Base-by-base conservation (phyloP, 1,140 invertebrate species). In the Venturia canescens region DNA sequence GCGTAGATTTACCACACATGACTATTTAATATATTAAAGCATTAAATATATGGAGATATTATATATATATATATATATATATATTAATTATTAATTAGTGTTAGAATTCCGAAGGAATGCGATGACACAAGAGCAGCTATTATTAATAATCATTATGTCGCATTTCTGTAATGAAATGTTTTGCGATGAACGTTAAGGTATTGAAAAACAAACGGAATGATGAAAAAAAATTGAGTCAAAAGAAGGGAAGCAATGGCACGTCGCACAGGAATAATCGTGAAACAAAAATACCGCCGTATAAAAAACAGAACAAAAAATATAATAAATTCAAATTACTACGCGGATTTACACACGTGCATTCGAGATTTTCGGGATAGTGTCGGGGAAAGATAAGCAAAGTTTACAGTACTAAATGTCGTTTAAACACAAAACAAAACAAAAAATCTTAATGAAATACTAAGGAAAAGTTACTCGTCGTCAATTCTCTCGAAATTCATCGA, bases 11-110 rank as follows among this genome's bases (percentile, higher is more conserved):
- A 85, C 78, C 69, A 83, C 85, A 84, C 82, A 84, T 82, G 29
- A 86, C 86, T 87, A 87, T 86, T 88, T 88, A 88, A 88, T 86
- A 88, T 88, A 88, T 88, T 74, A 85, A 83, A 70, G 84, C 85
- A 87, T 86, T 87, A 18, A 83, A 85, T 80, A 87, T 83, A 83
- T 83, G 83, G 78, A 87, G 79, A 83, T 53, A 53, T 53, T 44
- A 44, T 44, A 44, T n/a, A n/a, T n/a, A n/a, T n/a, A n/a, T n/a
- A n/a, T n/a, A n/a, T n/a, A n/a, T n/a, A n/a, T 78, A 77, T 80
- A 83, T 87, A 87, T 88, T 85, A 83, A 85, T 85, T 87, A 87
- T 84, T 80, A 83, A 76, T 77, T 81, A 81, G 78, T 80, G 80
- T 81, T 83, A 81, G 80, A 74, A 63, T 83, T 81, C 76, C 72